These are phyloP conservation scores for Steinernema carpocapsae DNA, from an alignment of 2,888 invertebrate species.

Conservation along the genomic window DNA sequence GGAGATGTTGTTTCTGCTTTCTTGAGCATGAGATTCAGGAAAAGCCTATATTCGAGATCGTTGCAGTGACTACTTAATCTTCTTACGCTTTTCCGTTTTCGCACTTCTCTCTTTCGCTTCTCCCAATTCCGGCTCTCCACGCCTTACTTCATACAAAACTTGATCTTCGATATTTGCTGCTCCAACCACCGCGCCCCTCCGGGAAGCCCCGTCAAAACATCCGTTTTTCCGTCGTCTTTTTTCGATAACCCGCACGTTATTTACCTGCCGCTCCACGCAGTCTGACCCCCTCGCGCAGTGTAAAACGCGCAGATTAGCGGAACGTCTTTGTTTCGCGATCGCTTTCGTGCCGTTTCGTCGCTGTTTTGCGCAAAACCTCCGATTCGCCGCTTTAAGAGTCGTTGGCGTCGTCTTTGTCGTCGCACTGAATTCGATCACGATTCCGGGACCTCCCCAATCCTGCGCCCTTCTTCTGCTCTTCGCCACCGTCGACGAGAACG, in stretches of 20 bases:
- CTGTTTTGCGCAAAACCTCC: not conserved
- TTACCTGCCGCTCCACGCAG: not conserved
- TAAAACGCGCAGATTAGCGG: not conserved
- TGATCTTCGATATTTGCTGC: not conserved
- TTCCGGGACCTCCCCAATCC: not conserved
- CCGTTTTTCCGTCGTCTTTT: not conserved
- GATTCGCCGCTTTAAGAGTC: not conserved
- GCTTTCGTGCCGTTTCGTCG: conserved; percentile 8
- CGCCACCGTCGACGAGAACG: conserved; percentile 27
- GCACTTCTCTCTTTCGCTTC: not conserved
- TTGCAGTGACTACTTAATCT: no score
- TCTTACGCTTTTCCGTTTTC: no score
- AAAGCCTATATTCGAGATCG: no score
- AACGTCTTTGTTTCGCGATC: not conserved
- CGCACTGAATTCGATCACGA: not conserved
- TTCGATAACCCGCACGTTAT: no score
- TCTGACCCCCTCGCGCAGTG: not conserved
- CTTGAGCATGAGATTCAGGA: no score
- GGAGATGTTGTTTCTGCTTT: no score
- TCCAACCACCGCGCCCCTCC: not conserved
- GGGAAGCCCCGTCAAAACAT: not conserved
- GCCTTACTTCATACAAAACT: not conserved
- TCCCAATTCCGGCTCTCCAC: not conserved
- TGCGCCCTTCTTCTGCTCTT: not conserved
- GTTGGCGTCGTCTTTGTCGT: not conserved